Percentiles rank a stretch among this genome's conserved stretches.
Evolutionary conservation across 2,888 invertebrate species (phyloP).

Genomic region (Alcis repandata): DNA sequence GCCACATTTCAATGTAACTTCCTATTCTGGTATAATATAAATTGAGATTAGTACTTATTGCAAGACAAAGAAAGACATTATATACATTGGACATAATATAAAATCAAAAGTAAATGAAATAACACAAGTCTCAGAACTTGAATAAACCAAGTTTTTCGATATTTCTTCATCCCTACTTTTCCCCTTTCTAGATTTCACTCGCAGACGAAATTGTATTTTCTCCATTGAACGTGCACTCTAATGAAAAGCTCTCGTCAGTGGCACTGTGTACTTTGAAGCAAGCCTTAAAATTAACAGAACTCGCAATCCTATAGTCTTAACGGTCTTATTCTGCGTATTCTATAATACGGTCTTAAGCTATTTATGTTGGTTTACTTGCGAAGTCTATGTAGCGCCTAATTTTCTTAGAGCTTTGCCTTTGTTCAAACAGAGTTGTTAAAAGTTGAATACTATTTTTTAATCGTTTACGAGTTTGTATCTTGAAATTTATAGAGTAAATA

Average conservation of each 20-base stretch:
- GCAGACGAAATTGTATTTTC: conserved; percentile 74
- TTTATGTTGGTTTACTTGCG: background rate
- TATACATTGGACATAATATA: too few relatives aligned
- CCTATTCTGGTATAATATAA: too few relatives aligned
- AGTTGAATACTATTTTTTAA: too few relatives aligned
- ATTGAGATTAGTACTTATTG: too few relatives aligned
- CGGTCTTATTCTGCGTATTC: background rate
- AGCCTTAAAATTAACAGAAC: conserved; percentile 7
- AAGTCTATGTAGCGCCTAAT: background rate
- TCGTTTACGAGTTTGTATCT: too few relatives aligned
- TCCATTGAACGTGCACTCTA: conserved; percentile 66
- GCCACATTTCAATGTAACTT: too few relatives aligned
- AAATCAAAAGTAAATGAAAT: too few relatives aligned
- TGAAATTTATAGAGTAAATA: too few relatives aligned
- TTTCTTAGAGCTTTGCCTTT: background rate
- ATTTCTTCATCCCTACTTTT: conserved; percentile 5
- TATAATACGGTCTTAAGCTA: too few relatives aligned
- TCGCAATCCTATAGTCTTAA: background rate
- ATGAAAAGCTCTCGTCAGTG: conserved; percentile 73
- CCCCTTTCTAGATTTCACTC: conserved; percentile 57
- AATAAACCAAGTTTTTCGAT: background rate
- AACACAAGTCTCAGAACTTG: too few relatives aligned
- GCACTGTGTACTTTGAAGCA: conserved; percentile 61
- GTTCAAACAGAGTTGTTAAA: too few relatives aligned
- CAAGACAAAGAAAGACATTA: too few relatives aligned